Conservation (phyloP, 1,140 invertebrate species). For the Eueides isabella region DNA sequence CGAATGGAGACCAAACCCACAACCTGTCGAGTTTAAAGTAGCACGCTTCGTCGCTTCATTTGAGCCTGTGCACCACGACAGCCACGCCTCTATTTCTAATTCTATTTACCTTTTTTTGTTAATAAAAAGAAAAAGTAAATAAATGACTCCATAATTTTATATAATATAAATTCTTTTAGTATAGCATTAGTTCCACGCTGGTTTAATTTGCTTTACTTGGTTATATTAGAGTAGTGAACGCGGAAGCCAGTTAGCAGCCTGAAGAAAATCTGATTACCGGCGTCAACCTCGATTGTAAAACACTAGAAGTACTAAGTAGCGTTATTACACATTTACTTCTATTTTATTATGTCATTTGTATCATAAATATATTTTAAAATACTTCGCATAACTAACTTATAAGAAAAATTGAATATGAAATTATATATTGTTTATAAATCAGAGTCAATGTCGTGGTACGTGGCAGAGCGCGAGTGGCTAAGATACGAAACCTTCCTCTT, state of each 20-base stretch:
- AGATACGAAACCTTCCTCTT: too few relatives aligned
- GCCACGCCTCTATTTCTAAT: too few relatives aligned
- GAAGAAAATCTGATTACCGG: slow-evolving; percentile 69
- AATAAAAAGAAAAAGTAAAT: background rate
- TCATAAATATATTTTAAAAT: background rate
- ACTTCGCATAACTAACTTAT: background rate
- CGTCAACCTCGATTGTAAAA: slow-evolving; percentile 50
- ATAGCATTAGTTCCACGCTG: slow-evolving; percentile 5
- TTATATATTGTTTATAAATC: too few relatives aligned
- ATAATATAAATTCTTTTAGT: background rate
- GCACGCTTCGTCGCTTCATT: too few relatives aligned
- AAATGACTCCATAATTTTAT: background rate
- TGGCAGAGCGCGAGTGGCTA: too few relatives aligned
- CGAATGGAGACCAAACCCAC: too few relatives aligned
- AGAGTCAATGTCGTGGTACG: too few relatives aligned
- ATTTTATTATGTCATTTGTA: background rate
- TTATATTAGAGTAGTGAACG: slow-evolving; percentile 44
- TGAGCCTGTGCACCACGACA: too few relatives aligned
- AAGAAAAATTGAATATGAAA: too few relatives aligned
- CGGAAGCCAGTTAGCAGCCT: slow-evolving; percentile 59
- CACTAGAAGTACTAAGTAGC: background rate
- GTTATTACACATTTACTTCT: background rate
- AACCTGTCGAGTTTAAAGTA: too few relatives aligned
- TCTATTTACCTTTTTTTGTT: too few relatives aligned
- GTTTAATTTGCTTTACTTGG: slow-evolving; percentile 14